phyloP scores from a whole-genome alignment of 2,888 invertebrate genomes.

The Coelinius sp. region DNA sequence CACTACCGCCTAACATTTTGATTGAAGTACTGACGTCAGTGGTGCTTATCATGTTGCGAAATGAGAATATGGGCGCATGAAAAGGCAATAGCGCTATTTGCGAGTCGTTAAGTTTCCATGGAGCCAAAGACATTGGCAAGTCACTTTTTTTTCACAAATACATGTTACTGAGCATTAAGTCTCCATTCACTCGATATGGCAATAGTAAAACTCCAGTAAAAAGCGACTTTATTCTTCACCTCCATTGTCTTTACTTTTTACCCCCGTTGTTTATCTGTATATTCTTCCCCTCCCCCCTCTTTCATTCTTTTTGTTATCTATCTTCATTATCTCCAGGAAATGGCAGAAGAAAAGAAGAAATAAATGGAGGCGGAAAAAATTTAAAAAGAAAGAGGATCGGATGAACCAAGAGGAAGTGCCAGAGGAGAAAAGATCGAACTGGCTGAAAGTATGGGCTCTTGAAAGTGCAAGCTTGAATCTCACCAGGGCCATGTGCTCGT shows the following conservation, averaged over 20 bases:
- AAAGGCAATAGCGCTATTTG: neutral
- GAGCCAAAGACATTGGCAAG: neutral
- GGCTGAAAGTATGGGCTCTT: constrained; percentile 10
- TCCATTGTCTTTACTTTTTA: neutral
- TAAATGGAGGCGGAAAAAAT: neutral
- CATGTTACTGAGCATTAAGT: neutral
- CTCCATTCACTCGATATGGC: constrained; percentile 4
- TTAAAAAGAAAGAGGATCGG: neutral
- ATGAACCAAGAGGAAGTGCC: neutral
- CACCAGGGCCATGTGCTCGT: constrained; percentile 46
- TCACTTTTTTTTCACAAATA: neutral
- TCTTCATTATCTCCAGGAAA: constrained; percentile 13
- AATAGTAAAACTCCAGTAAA: neutral
- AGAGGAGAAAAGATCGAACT: constrained; percentile 7
- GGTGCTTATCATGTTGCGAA: neutral
- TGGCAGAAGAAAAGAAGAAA: neutral
- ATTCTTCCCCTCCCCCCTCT: neutral
- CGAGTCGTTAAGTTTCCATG: neutral
- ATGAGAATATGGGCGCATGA: neutral
- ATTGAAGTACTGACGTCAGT: too few species aligned
- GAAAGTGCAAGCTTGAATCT: constrained; percentile 44
- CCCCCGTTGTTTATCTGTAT: neutral
- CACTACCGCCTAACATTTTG: too few species aligned
- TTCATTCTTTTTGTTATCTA: neutral
- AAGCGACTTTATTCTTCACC: constrained; percentile 1